Evolutionary conservation across 2,797 vertebrate genomes (phyloP).

Genomic region (Decapterus maruadsi): DNA sequence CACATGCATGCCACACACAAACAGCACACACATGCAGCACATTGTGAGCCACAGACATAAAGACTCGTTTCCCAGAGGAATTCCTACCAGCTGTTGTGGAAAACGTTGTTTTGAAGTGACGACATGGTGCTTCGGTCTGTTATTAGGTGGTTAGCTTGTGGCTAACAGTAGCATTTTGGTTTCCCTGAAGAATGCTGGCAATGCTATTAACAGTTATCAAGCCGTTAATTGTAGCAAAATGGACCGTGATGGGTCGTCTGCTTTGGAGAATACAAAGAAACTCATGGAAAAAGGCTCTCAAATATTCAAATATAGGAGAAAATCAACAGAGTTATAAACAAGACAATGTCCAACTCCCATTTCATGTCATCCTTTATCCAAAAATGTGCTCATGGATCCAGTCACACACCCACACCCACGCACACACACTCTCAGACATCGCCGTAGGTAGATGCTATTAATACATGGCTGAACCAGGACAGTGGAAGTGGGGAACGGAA

Average conservation of each 20-base stretch:
- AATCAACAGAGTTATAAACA: not conserved
- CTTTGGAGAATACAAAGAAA: no score
- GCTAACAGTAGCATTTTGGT: conserved; percentile 23
- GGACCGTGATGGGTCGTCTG: no score
- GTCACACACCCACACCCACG: conserved; percentile 28
- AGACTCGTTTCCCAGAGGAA: conserved; percentile 42
- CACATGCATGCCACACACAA: conserved; percentile 7
- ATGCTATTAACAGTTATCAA: not conserved
- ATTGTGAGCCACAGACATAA: conserved; percentile 29
- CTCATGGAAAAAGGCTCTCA: not conserved
- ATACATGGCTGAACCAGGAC: conserved; percentile 88
- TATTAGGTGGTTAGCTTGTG: conserved; percentile 40
- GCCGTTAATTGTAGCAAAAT: no score
- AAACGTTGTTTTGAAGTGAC: conserved; percentile 46
- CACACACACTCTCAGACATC: conserved; percentile 45
- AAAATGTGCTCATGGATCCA: conserved; percentile 24
- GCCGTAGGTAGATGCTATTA: conserved; percentile 81
- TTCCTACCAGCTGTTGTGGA: conserved; percentile 50
- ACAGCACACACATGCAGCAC: not conserved
- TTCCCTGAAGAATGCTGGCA: conserved; percentile 14
- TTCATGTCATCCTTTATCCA: not conserved
- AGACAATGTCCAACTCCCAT: not conserved
- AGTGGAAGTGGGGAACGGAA: conserved; percentile 86
- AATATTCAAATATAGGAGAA: no score
- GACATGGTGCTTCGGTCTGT: conserved; percentile 8